A percentile compares a stretch with the other conserved stretches of the same genome.
Evolutionary conservation across 1,140 invertebrate species (phyloP).

Genomic region (Cephus cinctus): DNA sequence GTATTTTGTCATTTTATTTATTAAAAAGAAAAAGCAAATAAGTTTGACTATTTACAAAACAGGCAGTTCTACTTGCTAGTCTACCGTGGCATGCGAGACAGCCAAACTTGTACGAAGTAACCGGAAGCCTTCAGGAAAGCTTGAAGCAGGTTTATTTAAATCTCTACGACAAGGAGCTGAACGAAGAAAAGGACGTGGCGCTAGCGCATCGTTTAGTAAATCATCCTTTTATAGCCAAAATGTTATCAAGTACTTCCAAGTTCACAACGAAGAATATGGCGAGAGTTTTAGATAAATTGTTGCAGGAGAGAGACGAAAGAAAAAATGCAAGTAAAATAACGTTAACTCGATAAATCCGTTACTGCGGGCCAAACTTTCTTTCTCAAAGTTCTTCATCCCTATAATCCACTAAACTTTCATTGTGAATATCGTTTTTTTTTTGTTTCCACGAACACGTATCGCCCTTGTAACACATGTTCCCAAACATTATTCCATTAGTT

Average conservation of each 20-base stretch:
- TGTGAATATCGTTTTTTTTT: too few relatives aligned
- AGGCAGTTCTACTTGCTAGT: slow-evolving; percentile 24
- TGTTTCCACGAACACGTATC: too few relatives aligned
- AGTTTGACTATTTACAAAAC: background rate
- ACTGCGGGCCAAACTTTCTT: too few relatives aligned
- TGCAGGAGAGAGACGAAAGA: slow-evolving; percentile 11
- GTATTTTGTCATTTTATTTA: background rate
- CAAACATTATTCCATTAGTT: too few relatives aligned
- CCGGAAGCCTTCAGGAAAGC: slow-evolving; percentile 16
- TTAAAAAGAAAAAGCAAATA: background rate
- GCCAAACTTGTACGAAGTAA: slow-evolving; percentile 12
- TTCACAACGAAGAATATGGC: slow-evolving; percentile 24
- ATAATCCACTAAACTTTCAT: too few relatives aligned
- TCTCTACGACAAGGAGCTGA: slow-evolving; percentile 17
- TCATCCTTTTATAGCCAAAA: slow-evolving; percentile 20
- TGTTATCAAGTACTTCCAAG: slow-evolving; percentile 17
- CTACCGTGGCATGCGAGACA: slow-evolving; percentile 17
- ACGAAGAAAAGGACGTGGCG: slow-evolving; percentile 14
- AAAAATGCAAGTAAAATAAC: too few relatives aligned
- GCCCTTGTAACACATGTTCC: too few relatives aligned
- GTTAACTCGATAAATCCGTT: too few relatives aligned
- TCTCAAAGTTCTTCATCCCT: too few relatives aligned
- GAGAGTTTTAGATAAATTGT: slow-evolving; percentile 9
- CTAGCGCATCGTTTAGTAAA: slow-evolving; percentile 31
- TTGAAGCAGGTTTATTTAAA: slow-evolving; percentile 19